Conservation (phyloP, 1,140 invertebrate species). For the Penaeus japonicus region DNA sequence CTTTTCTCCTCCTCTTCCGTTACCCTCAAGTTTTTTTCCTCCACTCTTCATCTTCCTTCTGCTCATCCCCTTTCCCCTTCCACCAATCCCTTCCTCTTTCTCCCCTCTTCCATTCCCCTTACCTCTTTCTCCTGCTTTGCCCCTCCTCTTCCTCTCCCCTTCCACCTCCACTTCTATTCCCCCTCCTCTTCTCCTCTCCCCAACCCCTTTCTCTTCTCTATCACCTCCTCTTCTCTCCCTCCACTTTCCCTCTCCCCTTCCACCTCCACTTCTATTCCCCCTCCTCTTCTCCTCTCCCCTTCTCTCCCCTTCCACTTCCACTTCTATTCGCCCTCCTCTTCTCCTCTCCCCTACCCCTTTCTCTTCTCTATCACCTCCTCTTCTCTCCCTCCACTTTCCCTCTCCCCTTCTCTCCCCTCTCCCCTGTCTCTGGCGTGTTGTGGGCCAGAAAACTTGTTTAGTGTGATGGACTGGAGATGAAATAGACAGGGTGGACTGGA, state of each 20-base stretch:
- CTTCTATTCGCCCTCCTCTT: background rate
- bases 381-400: background rate
- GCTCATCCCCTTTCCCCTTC: background rate
- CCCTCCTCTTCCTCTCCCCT: background rate
- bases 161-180: background rate
- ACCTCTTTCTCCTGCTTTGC: background rate
- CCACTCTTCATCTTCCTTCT: background rate
- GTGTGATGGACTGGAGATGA: too few relatives aligned
- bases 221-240: background rate
- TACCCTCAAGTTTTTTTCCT: background rate
- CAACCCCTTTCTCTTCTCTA: background rate
- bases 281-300: background rate
- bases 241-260: background rate
- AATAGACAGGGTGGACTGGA: background rate
- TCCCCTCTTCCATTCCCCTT: background rate
- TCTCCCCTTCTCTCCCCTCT: background rate
- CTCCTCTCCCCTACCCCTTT: background rate
- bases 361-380: background rate
- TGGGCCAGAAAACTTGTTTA: too few relatives aligned
- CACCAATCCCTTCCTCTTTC: background rate
- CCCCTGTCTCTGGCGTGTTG: too few relatives aligned
- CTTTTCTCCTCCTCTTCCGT: too few relatives aligned
- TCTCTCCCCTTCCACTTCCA: background rate
- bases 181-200: background rate
- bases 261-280: too few relatives aligned